Base-by-base conservation (phyloP, 2,888 invertebrate genomes). In the Microchrysa polita region DNA sequence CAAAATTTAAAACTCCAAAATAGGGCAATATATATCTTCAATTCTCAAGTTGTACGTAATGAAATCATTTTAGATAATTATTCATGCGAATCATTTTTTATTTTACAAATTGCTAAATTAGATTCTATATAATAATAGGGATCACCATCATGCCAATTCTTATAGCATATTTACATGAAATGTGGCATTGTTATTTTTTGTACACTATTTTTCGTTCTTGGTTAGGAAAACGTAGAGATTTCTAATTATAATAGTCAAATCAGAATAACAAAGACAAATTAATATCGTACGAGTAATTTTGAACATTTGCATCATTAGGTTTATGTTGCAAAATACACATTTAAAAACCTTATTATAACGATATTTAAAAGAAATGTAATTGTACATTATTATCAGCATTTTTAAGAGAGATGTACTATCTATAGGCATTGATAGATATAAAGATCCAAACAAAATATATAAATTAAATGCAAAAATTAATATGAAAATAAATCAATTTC, bases 321-420 rank as follows among this genome's bases (percentile, higher is more conserved):
- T n/a, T n/a, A n/a, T n/a, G n/a, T n/a, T 48, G 20, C 40, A 10
- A 44, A 40, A 40, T 42, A 16, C 7, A 23, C 52, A n/a, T 44
- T 48, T n/a, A n/a, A 67, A 63, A n/a, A 44, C 7, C 16, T 48
- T 22, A 67, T 48, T 16, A 60, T n/a, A 34, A 34, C 27, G n/a
- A 60, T 16, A 42, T 42, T 42, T 67, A 48, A 34, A n/a, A 7
- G n/a, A n/a, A n/a, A n/a, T n/a, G n/a, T n/a, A n/a, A 53, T 42
- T 69, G 57, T 69, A 57, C n/a, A n/a, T n/a, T 42, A 69, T 53
- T 53, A 53, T 53, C 23, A 27, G 67, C 52, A 67, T 67, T 42
- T 67, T 69, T 57, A 69, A 69, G 69, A 34, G 27, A 69, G 57
- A 69, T n/a, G n/a, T n/a, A n/a, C 57, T 69, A 57, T 69, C 52